A percentile compares a stretch with the other conserved stretches of the same genome.
phyloP scores from a whole-genome alignment of 2,797 vertebrate genomes.

The Cossypha dichroa region DNA sequence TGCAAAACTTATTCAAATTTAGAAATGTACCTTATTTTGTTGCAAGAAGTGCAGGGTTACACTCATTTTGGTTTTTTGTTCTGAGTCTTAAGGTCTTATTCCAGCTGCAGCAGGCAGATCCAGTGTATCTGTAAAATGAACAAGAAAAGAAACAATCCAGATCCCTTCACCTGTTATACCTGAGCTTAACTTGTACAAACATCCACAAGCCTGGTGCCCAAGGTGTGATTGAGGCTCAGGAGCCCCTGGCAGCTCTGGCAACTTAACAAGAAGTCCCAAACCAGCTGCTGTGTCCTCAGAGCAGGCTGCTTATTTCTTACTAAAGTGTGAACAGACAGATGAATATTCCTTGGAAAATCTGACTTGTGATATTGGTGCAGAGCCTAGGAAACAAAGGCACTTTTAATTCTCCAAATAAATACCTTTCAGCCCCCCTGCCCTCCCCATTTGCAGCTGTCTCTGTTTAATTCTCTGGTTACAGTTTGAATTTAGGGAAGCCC shows the following conservation, averaged over 20 bases:
- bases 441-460: not conserved
- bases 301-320: fast-evolving
- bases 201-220: not conserved
- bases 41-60: not conserved
- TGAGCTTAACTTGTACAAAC: not conserved
- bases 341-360: not conserved
- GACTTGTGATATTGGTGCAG: not conserved
- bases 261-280: not conserved
- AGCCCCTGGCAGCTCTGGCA: not conserved
- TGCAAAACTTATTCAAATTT: not conserved
- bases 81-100: not conserved
- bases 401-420: not conserved
- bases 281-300: not conserved
- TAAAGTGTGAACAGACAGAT: not conserved
- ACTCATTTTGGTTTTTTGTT: not conserved
- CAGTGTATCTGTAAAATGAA: not conserved
- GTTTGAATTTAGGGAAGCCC: not conserved
- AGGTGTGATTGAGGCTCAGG: not conserved
- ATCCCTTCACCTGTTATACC: fast-evolving
- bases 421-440: fast-evolving
- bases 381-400: not conserved
- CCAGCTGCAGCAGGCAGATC: not conserved
- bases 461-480: fast-evolving
- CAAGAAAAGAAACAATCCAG: not conserved
- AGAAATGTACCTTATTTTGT: not conserved